Percentiles rank a stretch among this genome's conserved stretches.
Conservation (phyloP, 2,888 invertebrate genomes). For the Buathra laborator region DNA sequence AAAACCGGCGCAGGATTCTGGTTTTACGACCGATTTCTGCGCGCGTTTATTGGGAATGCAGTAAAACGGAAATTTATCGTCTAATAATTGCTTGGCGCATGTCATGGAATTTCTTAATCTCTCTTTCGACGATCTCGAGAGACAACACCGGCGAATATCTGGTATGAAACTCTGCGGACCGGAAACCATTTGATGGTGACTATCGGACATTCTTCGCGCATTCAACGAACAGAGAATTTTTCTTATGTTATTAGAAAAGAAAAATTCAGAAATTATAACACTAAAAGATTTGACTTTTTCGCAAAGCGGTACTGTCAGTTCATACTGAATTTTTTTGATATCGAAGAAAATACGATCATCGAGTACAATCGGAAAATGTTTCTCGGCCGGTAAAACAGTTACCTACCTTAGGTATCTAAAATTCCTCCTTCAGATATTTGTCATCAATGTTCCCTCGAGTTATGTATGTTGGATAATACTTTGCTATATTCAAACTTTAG, state of each 20-base stretch:
- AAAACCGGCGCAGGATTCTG: not conserved
- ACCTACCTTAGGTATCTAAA: not conserved
- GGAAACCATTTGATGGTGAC: not conserved
- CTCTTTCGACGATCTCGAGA: constrained; percentile 15
- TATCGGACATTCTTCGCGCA: not conserved
- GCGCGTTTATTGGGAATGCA: not conserved
- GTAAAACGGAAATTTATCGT: constrained; percentile 3
- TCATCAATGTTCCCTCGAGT: too few species aligned
- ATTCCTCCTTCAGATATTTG: not conserved
- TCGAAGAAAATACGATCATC: not conserved
- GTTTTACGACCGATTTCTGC: not conserved
- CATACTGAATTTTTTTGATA: constrained; percentile 1
- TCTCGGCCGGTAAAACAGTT: not conserved
- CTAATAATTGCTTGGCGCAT: constrained; percentile 1
- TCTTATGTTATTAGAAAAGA: not conserved
- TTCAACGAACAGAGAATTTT: not conserved
- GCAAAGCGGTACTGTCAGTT: not conserved
- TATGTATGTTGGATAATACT: too few species aligned
- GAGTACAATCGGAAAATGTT: not conserved
- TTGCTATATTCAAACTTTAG: too few species aligned
- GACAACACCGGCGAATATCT: constrained; percentile 41
- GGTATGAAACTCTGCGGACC: constrained; percentile 2
- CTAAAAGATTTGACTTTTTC: not conserved
- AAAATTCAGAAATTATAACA: not conserved
- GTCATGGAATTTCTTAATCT: not conserved